Base-by-base conservation (phyloP, 2,888 invertebrate species). In the Chrysomela aeneicollis region DNA sequence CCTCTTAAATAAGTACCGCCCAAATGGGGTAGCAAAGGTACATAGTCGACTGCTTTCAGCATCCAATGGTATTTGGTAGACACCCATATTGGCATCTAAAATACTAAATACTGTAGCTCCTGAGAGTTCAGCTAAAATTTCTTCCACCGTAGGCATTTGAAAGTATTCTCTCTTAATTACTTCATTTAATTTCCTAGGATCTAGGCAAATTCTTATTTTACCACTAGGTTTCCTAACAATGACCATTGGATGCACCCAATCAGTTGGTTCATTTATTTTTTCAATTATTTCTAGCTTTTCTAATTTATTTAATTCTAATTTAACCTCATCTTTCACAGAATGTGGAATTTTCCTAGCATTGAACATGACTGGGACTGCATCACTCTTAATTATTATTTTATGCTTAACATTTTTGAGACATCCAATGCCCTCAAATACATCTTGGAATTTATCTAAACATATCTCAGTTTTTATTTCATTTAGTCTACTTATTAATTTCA, bases 201-300 rank as follows among this genome's bases (percentile, higher is more conserved):
- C 71, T 9, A 69, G 32, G 52, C 71, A 70, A 47, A 70, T 54
- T 46, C 69, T 59, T 32, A 71, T 58, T 21, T 50, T 32, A 52
- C 46, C 52, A 26, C 49, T 47, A n/a, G 66, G 59, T 46, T 74
- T 75, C 54, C 60, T 64, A 19, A 71, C 69, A 57, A 71, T 66
- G 35, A 72, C 72, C 22, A 73, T 59, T 17, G 74, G 69, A 68
- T 71, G n/a, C 15, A 76, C 75, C 75, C 75, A 77, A 32, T 66
- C 66, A n/a, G 66, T 59, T 46, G 53, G 52, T 47, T 66, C 63
- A 51, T 68, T 57, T 5, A 74, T 71, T 67, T 68, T 74, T 26
- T 63, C 64, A 35, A 71, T 69, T 57, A 69, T 66, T 22, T 64
- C 61, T 47, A 49, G 18, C 52, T 67, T 68, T 54, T 61, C 63